phyloP scores from a whole-genome alignment of 2,113 vertebrate species.

The Cheilinus undulatus region DNA sequence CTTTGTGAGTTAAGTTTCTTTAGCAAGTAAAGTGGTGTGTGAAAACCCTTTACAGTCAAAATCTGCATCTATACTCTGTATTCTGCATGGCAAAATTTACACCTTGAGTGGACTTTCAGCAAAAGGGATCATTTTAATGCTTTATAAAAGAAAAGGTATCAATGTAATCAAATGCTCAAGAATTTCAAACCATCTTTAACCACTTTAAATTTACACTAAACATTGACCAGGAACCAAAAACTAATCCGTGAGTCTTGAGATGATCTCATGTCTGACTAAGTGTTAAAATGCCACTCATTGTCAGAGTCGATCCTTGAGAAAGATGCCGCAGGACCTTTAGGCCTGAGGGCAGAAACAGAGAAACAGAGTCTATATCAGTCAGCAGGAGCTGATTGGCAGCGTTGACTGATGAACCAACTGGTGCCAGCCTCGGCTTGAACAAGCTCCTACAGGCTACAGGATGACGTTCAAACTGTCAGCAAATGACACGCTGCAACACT shows the following conservation, averaged over 20 bases:
- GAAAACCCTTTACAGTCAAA: not conserved
- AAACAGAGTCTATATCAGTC: constrained; percentile 12
- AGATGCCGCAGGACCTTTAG: constrained; percentile 4
- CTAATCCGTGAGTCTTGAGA: not conserved
- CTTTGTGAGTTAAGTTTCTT: too few species aligned
- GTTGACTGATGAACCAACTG: constrained; percentile 47
- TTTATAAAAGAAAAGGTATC: not conserved
- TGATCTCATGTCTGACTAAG: not conserved
- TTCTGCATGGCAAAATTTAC: too few species aligned
- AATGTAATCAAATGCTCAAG: too few species aligned
- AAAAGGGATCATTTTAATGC: too few species aligned
- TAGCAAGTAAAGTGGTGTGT: too few species aligned
- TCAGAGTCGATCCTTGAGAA: not conserved
- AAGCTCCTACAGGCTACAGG: constrained; percentile 61
- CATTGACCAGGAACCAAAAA: not conserved
- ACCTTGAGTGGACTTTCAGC: too few species aligned
- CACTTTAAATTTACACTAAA: too few species aligned
- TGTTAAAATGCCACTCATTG: not conserved
- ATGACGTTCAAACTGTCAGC: constrained; percentile 67
- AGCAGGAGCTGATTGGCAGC: constrained; percentile 28
- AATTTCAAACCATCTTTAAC: too few species aligned
- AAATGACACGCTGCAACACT: constrained; percentile 69
- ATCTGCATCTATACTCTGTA: not conserved
- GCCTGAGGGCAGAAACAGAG: constrained; percentile 14
- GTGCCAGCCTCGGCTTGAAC: constrained; percentile 54